Evolutionary conservation across 2,797 vertebrate genomes (phyloP), one percentile per base, ranked within the genome.

Genomic region (Periophthalmus magnuspinnatus): DNA sequence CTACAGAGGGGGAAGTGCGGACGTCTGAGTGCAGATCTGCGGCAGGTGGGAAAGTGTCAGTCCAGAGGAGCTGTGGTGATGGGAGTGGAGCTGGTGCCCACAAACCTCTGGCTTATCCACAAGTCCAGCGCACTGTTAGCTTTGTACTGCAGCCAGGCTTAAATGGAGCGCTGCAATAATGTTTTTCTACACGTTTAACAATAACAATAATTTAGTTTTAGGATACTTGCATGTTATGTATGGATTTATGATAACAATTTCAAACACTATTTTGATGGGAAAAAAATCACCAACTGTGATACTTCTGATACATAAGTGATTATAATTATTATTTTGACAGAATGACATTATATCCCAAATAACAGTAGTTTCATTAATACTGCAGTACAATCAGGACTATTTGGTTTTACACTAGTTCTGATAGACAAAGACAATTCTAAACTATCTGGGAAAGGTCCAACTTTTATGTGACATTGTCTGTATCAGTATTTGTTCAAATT

Each of bases 71-170:
- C 68, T 1, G 0, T 58, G 22, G 0, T 70, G 75, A 81, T 85
- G 75, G 74, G 66, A 70, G 76, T 77, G 67, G 32, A 72, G 79
- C 77, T 60, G 68, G 71, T 77, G 76, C 63, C 77, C 66, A 70
- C 79, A 68, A 83, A 76, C 79, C 68, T 69, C 76, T 81, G 80
- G 79, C 78, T 81, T 81, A 78, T 75, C 45, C 50, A 34, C 14
- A 68, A 34, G 63, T 72, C 56, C 0, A 0, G 22, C 60, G 38
- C 45, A 33, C 54, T 67, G 75, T 68, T 78, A 72, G 60, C 74
- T 17, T 57, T 60, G 54, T 68, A 67, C 62, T 58, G 78, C 19
- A 74, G 75, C 75, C 78, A 76, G 64, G 56, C 0, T 21, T n/a
- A 22, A 21, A 21, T 22, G 19, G 8, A 61, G 59, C 22, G n/a